Conservation (phyloP, 2,797 vertebrate genomes). For the Sebastes hubbsi region DNA sequence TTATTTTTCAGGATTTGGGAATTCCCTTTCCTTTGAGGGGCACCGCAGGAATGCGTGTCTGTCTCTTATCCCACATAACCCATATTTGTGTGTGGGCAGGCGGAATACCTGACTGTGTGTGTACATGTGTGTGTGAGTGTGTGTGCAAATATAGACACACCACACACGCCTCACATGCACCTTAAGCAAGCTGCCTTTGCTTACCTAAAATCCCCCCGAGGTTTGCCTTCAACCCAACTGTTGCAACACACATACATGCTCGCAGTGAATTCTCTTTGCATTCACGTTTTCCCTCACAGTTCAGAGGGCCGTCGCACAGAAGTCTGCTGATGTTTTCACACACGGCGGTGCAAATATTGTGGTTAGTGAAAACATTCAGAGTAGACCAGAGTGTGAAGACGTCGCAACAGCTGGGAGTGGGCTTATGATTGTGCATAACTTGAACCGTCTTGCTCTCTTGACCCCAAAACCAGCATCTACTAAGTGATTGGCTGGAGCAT, state of each 20-base stretch:
- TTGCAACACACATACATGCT: neutral
- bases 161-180: slow-evolving; percentile 59
- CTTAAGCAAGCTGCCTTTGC: slow-evolving; percentile 72
- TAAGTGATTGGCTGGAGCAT: slow-evolving; percentile 45
- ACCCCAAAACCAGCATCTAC: slow-evolving; percentile 53
- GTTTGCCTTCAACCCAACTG: slow-evolving; percentile 43
- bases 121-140: neutral
- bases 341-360: slow-evolving; percentile 70
- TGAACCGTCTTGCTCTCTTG: slow-evolving; percentile 53
- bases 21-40: slow-evolving; percentile 85
- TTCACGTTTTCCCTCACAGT: slow-evolving; percentile 39
- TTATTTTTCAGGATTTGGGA: slow-evolving; percentile 78
- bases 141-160: slow-evolving; percentile 46
- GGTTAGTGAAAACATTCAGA: slow-evolving; percentile 66
- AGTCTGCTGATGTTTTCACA: slow-evolving; percentile 70
- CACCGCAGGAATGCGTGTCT: slow-evolving; percentile 88
- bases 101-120: slow-evolving; percentile 47
- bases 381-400: slow-evolving; percentile 52
- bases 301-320: slow-evolving; percentile 54
- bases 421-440: slow-evolving; percentile 68
- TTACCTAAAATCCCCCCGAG: slow-evolving; percentile 67
- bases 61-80: slow-evolving; percentile 81
- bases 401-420: slow-evolving; percentile 58
- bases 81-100: slow-evolving; percentile 68
- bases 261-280: slow-evolving; percentile 28